Conservation (phyloP, 2,113 vertebrate species). For the Ochotona curzoniae region DNA sequence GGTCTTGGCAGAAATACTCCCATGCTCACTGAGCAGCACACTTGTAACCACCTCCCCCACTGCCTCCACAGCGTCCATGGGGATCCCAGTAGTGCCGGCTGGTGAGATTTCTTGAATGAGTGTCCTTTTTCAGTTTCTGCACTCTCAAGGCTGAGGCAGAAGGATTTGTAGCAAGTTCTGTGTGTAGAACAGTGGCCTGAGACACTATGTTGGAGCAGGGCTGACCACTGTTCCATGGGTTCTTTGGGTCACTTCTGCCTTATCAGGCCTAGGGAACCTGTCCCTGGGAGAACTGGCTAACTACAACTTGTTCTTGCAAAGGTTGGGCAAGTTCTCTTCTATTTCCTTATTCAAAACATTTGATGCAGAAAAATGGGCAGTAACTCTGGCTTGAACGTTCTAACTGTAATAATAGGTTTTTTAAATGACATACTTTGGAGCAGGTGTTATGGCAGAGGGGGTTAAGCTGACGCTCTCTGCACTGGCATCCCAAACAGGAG, state of each 20-base stretch:
- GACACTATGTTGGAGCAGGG: background rate
- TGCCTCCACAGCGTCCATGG: background rate
- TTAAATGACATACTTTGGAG: constrained; percentile 1
- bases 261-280: background rate
- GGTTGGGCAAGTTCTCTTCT: background rate
- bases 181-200: background rate
- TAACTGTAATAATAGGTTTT: constrained; percentile 6
- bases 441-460: too few species aligned
- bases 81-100: background rate
- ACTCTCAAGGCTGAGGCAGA: background rate
- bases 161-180: background rate
- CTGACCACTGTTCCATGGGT: background rate
- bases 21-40: background rate
- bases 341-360: constrained; percentile 1
- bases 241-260: background rate
- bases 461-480: too few species aligned
- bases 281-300: background rate
- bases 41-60: background rate
- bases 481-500: too few species aligned
- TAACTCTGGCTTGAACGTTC: background rate
- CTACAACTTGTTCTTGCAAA: constrained; percentile 3
- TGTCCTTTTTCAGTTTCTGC: background rate
- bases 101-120: too few species aligned
- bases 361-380: background rate
- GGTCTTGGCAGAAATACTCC: background rate